Evolutionary conservation across 2,888 invertebrate genomes (phyloP).

Genomic region (Andrena hattorfiana): DNA sequence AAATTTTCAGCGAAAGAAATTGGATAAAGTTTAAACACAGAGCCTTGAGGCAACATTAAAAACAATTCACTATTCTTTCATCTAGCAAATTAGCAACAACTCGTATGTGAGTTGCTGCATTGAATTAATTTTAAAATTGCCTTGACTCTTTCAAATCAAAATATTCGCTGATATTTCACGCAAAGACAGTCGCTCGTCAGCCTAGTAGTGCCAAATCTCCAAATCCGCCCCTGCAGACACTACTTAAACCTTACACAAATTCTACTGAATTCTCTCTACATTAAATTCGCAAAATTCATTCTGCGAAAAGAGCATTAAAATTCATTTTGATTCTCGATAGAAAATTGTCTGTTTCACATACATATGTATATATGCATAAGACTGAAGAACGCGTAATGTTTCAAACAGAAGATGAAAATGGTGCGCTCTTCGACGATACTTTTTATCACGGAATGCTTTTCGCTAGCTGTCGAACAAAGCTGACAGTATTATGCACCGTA

Average conservation of each 20-base stretch:
- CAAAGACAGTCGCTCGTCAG: too few relatives aligned
- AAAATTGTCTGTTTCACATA: not conserved
- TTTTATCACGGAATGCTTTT: slow-evolving; percentile 41
- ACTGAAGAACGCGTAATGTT: slow-evolving; percentile 13
- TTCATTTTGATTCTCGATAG: not conserved
- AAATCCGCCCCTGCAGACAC: not conserved
- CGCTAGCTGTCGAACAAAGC: slow-evolving; percentile 50
- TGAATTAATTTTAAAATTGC: too few relatives aligned
- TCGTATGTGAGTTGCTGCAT: too few relatives aligned
- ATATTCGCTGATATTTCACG: too few relatives aligned
- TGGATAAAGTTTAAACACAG: too few relatives aligned
- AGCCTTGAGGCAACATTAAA: too few relatives aligned
- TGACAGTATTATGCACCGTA: slow-evolving; percentile 56
- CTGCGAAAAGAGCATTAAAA: not conserved
- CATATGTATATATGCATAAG: slow-evolving; percentile 24
- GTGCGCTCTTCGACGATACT: slow-evolving; percentile 46
- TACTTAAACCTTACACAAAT: not conserved
- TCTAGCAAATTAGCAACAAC: too few relatives aligned
- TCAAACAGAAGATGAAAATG: slow-evolving; percentile 33
- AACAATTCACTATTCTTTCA: too few relatives aligned
- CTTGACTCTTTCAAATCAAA: too few relatives aligned
- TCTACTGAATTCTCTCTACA: not conserved
- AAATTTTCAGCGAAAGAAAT: too few relatives aligned
- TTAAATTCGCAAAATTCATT: not conserved
- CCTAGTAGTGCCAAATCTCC: too few relatives aligned